Conservation (phyloP, 2,797 vertebrate species). For the Microtus californicus region DNA sequence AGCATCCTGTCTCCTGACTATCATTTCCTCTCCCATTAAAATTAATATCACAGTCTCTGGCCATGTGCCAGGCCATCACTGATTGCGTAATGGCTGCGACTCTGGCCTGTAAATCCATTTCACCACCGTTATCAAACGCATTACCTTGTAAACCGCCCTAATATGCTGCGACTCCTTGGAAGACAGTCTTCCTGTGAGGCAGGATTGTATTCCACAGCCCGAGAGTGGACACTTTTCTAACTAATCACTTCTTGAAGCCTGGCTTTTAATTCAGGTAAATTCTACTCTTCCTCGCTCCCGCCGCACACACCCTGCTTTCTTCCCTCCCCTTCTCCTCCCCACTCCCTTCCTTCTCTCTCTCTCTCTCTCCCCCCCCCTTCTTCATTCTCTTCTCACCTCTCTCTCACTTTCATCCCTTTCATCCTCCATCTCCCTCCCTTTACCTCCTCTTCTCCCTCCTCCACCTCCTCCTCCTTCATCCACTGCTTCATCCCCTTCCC, state of each 20-base stretch:
- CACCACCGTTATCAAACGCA: neutral
- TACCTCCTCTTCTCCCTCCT: no score
- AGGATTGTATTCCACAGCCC: neutral
- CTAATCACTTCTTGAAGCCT: neutral
- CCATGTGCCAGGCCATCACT: fast-evolving
- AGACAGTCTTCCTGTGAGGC: neutral
- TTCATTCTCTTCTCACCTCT: no score
- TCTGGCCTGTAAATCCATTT: slow-evolving; percentile 2
- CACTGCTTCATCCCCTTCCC: no score
- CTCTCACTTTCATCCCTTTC: neutral
- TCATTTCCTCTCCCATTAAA: neutral
- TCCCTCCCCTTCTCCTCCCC: fast-evolving
- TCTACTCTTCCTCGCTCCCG: neutral
- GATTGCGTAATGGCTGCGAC: neutral
- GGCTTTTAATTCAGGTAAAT: neutral
- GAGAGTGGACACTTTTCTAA: neutral
- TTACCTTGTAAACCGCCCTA: slow-evolving; percentile 40
- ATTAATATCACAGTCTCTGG: slow-evolving; percentile 13
- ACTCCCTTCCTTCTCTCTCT: no score
- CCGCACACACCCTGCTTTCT: no score
- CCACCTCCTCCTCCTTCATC: fast-evolving
- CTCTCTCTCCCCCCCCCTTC: neutral
- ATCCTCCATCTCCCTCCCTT: neutral
- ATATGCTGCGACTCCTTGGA: neutral
- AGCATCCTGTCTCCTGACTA: neutral